Base-by-base conservation (phyloP, 2,113 vertebrate species). In the Gymnorhina tibicen region DNA sequence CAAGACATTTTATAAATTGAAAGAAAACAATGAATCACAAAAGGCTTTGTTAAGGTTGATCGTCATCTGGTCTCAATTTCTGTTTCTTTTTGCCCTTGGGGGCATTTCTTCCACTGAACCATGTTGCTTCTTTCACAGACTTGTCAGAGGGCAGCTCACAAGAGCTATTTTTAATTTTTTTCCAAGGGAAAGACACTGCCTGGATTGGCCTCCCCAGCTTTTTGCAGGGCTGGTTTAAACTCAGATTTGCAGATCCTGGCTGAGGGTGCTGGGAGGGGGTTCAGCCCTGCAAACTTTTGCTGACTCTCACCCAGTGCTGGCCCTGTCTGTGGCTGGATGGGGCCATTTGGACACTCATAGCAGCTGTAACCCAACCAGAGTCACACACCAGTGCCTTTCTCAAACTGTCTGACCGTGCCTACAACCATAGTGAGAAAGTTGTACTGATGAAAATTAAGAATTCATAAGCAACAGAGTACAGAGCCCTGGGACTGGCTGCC, bases 1-100 rank as follows among this genome's bases (percentile, higher is more conserved):
- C 91, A 98, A 97, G 96, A 98, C 97, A 98, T 97, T 97, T 97
- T 95, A 98, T 95, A 98, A 97, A 96, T 97, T 72, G 91, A 97
- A 98, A 98, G 97, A 97, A 96, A 97, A 96, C 88, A 97, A 92
- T 90, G 95, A 96, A 97, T 98, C 96, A 96, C 94, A 95, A 97
- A 97, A 98, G 95, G 96, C 96, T 97, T 95, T 92, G 97, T 95
- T 95, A 94, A 96, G 67, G 94, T 94, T 93, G 94, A 92, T 89
- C 68, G 58, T 95, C 83, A 91, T 85, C 81, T 95, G 85, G 93
- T 96, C 93, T 97, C 90, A 94, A 73, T 95, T 96, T 93, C 91
- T 96, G 96, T 72, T 93, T 95, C 96, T 95, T 94, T 94, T 84
- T 97, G 96, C 96, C 83, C 85, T 60, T 75, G 68, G 93, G 92